These are phyloP conservation scores for Sthenelais limicola DNA, from an alignment of 2,888 invertebrate species.

Conservation along the genomic window DNA sequence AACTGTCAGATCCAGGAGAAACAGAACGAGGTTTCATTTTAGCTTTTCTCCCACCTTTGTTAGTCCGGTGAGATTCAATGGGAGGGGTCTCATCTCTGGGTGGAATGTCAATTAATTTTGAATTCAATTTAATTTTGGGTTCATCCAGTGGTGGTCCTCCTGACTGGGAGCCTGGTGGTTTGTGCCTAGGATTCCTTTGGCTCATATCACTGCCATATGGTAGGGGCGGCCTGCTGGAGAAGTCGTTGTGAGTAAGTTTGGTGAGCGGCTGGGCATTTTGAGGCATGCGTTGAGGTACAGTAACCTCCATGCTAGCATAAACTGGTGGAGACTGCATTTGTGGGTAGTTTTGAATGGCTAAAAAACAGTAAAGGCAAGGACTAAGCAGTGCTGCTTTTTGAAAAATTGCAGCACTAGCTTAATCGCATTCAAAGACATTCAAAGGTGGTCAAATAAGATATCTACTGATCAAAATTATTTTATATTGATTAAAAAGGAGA, in stretches of 20 bases:
- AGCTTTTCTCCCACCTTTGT: background rate
- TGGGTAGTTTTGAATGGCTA: no score
- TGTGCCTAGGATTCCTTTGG: background rate
- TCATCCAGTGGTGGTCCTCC: background rate
- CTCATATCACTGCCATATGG: background rate
- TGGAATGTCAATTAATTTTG: conserved; percentile 15
- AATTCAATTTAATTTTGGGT: conserved; percentile 10
- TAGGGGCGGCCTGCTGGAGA: background rate
- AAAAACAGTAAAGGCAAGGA: no score
- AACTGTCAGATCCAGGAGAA: background rate
- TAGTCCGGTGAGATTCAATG: background rate
- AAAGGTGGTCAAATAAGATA: no score
- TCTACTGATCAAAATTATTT: no score
- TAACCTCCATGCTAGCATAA: no score
- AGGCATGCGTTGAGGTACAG: no score
- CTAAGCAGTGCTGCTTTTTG: no score
- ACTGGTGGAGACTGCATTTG: no score
- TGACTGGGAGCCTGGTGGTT: background rate
- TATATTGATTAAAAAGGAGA: no score
- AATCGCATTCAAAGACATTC: no score
- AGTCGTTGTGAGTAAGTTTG: conserved; percentile 17
- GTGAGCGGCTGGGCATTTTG: conserved; percentile 7
- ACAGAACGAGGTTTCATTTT: no score
- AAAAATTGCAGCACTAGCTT: no score
- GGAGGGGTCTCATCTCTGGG: background rate